A percentile compares a stretch with the other conserved stretches of the same genome.
Evolutionary conservation across 2,797 vertebrate genomes (phyloP).

Genomic region (Lutjanus campechanus): DNA sequence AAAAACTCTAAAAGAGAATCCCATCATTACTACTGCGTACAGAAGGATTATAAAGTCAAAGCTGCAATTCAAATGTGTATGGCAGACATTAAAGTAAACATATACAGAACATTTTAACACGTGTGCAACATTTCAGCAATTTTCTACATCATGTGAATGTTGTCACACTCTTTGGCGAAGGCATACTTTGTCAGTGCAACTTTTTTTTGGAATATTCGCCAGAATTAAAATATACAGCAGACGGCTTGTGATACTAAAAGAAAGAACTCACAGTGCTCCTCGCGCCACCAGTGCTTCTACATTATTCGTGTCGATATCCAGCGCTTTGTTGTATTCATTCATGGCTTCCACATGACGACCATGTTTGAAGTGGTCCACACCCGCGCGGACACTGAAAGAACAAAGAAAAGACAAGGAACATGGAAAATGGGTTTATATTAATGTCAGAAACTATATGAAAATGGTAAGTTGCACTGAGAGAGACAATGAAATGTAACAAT

Average conservation of each 20-base stretch:
- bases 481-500: background rate
- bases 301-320: slow-evolving; percentile 95
- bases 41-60: background rate
- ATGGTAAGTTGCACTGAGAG: background rate
- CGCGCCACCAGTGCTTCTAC: slow-evolving; percentile 97
- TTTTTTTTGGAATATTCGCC: background rate
- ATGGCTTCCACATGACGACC: slow-evolving; percentile 96
- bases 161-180: background rate
- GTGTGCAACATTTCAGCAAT: background rate
- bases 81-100: background rate
- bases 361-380: slow-evolving; percentile 96
- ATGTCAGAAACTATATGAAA: background rate
- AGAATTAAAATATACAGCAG: background rate
- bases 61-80: background rate
- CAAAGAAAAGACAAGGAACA: background rate
- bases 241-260: background rate
- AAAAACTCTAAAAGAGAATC: background rate
- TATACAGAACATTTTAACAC: background rate
- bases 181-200: background rate
- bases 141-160: background rate
- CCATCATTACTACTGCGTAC: background rate
- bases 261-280: slow-evolving; percentile 93
- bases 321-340: slow-evolving; percentile 98
- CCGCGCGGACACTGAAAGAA: slow-evolving; percentile 91
- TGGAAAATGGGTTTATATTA: background rate